A percentile compares a stretch with the other conserved stretches of the same genome.
These are phyloP conservation scores for Pangasius mekongensis DNA, from an alignment of 2,797 vertebrate genomes.

Conservation along the genomic window DNA sequence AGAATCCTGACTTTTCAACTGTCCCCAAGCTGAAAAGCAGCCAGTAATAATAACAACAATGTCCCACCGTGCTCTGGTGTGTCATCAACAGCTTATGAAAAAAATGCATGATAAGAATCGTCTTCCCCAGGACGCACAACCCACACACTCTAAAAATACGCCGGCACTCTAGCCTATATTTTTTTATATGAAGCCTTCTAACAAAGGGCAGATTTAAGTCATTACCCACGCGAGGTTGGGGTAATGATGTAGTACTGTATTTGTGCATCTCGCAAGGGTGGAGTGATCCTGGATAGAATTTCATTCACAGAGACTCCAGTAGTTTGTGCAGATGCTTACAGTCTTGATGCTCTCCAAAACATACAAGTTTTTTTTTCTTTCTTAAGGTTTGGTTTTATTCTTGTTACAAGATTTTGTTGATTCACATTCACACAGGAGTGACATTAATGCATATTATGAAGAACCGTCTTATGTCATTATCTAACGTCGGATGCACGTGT, in stretches of 20 bases:
- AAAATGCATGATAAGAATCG: slow-evolving; percentile 45
- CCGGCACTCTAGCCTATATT: slow-evolving; percentile 37
- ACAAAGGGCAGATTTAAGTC: slow-evolving; percentile 45
- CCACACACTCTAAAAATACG: slow-evolving; percentile 55
- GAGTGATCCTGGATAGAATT: slow-evolving; percentile 38
- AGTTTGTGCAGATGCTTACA: slow-evolving; percentile 6
- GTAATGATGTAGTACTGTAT: slow-evolving; percentile 37
- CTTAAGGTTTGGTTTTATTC: not conserved
- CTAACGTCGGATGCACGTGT: not conserved
- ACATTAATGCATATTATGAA: not conserved
- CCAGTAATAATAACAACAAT: slow-evolving; percentile 52
- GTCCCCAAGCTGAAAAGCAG: slow-evolving; percentile 36
- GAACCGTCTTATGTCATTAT: not conserved
- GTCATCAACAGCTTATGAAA: slow-evolving; percentile 28
- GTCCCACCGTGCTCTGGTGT: slow-evolving; percentile 25
- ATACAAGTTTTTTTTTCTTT: not conserved
- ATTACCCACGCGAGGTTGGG: slow-evolving; percentile 23
- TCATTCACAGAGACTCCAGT: slow-evolving; percentile 29
- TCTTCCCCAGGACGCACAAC: slow-evolving; percentile 54
- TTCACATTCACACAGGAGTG: no score
- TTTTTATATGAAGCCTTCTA: slow-evolving; percentile 25
- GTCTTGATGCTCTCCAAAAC: not conserved
- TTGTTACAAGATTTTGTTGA: not conserved
- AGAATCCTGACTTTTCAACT: slow-evolving; percentile 45
- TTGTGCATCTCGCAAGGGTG: slow-evolving; percentile 34